phyloP scores from a whole-genome alignment of 2,797 vertebrate genomes.

The Hippoglossus hippoglossus region DNA sequence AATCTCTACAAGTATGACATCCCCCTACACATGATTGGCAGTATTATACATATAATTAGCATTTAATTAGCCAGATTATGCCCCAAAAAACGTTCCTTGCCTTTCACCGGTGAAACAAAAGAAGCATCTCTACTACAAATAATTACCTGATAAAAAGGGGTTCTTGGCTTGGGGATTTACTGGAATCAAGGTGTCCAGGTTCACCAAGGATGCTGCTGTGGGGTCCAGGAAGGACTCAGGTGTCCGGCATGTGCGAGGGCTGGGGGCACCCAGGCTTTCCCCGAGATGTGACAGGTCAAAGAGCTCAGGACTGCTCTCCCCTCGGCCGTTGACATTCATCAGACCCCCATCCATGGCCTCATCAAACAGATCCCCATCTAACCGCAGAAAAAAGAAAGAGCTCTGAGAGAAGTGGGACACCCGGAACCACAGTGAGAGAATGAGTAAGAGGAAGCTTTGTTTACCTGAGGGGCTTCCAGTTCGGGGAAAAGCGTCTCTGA shows the following conservation, averaged over 20 bases:
- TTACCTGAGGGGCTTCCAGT: slow-evolving; percentile 82
- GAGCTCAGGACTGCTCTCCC: slow-evolving; percentile 81
- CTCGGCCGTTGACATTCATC: slow-evolving; percentile 83
- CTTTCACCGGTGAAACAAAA: too few species aligned
- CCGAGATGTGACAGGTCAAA: slow-evolving; percentile 87
- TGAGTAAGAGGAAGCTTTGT: neutral
- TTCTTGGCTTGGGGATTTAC: slow-evolving; percentile 85
- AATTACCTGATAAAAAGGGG: slow-evolving; percentile 88
- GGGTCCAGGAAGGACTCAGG: slow-evolving; percentile 93
- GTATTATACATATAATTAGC: neutral
- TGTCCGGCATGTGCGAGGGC: slow-evolving; percentile 82
- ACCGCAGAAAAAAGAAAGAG: neutral
- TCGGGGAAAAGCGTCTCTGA: slow-evolving; percentile 48
- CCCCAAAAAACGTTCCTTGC: neutral
- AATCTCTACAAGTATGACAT: neutral
- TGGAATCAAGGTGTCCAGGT: slow-evolving; percentile 90
- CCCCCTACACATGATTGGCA: neutral
- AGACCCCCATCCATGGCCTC: slow-evolving; percentile 87
- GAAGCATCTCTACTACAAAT: neutral
- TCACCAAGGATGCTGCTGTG: slow-evolving; percentile 91
- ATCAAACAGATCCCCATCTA: slow-evolving; percentile 91
- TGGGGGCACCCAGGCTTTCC: slow-evolving; percentile 82
- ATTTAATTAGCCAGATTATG: neutral
- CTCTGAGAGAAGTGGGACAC: neutral
- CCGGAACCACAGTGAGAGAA: neutral